A percentile compares a stretch with the other conserved stretches of the same genome.
Evolutionary conservation across 2,113 vertebrate species (phyloP).

Genomic region (Elachura formosa): DNA sequence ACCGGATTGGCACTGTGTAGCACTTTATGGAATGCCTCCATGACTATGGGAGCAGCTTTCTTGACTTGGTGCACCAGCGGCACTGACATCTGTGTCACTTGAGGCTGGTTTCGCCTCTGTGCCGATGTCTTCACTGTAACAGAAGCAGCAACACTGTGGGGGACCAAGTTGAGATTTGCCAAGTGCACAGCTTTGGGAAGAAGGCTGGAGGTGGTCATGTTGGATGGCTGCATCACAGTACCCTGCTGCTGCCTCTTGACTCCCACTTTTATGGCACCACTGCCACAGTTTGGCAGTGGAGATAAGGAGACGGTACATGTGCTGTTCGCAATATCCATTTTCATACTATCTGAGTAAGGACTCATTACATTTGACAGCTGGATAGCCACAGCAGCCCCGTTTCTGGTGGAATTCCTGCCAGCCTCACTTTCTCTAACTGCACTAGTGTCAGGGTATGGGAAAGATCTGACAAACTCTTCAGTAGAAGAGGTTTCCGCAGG

Average conservation of each 20-base stretch:
- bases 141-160: constrained; percentile 90
- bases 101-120: constrained; percentile 71
- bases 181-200: constrained; percentile 94
- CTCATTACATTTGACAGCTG: constrained; percentile 24
- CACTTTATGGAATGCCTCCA: constrained; percentile 86
- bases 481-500: constrained; percentile 70
- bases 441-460: constrained; percentile 58
- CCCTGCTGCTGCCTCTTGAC: constrained; percentile 57
- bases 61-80: constrained; percentile 93
- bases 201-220: constrained; percentile 66
- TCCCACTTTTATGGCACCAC: constrained; percentile 55
- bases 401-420: constrained; percentile 37
- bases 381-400: background rate
- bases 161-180: constrained; percentile 94
- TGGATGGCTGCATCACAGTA: background rate
- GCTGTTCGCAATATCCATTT: constrained; percentile 16
- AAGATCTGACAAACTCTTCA: constrained; percentile 74
- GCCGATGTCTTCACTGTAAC: constrained; percentile 79
- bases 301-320: constrained; percentile 5
- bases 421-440: constrained; percentile 43
- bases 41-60: constrained; percentile 74
- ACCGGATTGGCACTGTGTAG: constrained; percentile 88
- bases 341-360: constrained; percentile 54
- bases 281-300: constrained; percentile 40
- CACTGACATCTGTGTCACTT: constrained; percentile 78